These are phyloP conservation scores for Caiman crocodilus DNA, from an alignment of 2,797 vertebrate genomes.

Conservation along the genomic window DNA sequence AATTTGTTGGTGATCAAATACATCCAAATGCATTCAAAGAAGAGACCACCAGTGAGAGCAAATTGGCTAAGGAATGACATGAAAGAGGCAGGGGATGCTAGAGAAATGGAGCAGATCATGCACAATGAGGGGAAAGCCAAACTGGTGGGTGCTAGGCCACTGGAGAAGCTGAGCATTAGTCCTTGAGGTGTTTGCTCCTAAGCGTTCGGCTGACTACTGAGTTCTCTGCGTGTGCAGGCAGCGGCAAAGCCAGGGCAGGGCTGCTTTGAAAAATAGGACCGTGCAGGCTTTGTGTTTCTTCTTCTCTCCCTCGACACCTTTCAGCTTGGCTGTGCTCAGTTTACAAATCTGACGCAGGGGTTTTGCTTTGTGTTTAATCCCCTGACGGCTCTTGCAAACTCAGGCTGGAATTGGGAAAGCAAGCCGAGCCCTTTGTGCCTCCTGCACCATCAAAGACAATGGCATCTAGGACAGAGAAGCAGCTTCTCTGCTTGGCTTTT, in stretches of 20 bases:
- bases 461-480: accelerated
- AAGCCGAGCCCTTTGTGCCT: accelerated
- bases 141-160: conserved; percentile 31
- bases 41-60: conserved; percentile 21
- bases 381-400: neutral
- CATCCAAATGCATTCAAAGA: conserved; percentile 66
- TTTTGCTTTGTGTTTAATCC: conserved; percentile 19
- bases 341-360: conserved; percentile 22
- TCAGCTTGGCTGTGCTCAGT: neutral
- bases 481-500: neutral
- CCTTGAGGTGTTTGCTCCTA: neutral
- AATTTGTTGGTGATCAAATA: conserved; percentile 78
- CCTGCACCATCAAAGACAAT: accelerated
- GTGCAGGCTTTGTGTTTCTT: conserved; percentile 1
- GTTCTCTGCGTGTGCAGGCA: neutral
- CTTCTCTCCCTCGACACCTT: conserved; percentile 24
- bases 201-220: neutral
- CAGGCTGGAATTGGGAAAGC: neutral
- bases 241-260: neutral
- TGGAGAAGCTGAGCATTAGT: neutral
- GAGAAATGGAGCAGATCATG: conserved; percentile 27
- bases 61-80: conserved; percentile 67
- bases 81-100: conserved; percentile 29
- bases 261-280: conserved; percentile 8
- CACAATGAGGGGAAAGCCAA: conserved; percentile 39